Conservation (phyloP, 2,113 vertebrate species). For the Ammospiza caudacuta region DNA sequence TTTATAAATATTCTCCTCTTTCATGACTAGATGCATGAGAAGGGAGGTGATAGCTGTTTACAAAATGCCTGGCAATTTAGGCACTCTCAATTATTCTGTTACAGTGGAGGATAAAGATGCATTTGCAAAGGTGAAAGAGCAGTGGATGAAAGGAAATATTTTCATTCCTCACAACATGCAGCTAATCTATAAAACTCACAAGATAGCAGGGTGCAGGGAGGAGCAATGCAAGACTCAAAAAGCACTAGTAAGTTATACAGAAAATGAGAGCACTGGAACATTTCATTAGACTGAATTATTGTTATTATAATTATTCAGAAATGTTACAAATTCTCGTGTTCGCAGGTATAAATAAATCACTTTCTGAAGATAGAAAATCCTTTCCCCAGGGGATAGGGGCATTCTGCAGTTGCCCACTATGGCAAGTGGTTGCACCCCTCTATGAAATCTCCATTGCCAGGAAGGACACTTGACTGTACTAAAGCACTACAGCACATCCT, state of each 20-base stretch:
- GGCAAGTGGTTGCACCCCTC: neutral
- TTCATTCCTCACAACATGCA: neutral
- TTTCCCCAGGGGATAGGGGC: neutral
- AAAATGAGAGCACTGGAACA: neutral
- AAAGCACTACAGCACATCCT: neutral
- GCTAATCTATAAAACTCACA: neutral
- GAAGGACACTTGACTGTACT: neutral
- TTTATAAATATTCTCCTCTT: neutral
- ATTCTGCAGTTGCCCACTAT: neutral
- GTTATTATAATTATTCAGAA: neutral
- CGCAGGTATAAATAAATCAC: neutral
- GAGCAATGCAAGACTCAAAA: constrained; percentile 9
- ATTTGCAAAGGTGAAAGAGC: constrained; percentile 34
- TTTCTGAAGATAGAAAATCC: neutral
- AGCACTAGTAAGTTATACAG: neutral
- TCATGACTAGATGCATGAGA: neutral
- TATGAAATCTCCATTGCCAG: neutral
- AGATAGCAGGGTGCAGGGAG: neutral
- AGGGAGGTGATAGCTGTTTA: neutral
- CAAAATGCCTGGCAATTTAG: neutral
- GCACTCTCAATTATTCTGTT: constrained; percentile 12
- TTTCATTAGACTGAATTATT: constrained; percentile 17
- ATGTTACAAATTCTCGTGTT: neutral
- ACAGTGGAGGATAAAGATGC: neutral
- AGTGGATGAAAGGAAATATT: constrained; percentile 8